phyloP scores from a whole-genome alignment of 2,797 vertebrate species.

The Sebastolobus altivelis region DNA sequence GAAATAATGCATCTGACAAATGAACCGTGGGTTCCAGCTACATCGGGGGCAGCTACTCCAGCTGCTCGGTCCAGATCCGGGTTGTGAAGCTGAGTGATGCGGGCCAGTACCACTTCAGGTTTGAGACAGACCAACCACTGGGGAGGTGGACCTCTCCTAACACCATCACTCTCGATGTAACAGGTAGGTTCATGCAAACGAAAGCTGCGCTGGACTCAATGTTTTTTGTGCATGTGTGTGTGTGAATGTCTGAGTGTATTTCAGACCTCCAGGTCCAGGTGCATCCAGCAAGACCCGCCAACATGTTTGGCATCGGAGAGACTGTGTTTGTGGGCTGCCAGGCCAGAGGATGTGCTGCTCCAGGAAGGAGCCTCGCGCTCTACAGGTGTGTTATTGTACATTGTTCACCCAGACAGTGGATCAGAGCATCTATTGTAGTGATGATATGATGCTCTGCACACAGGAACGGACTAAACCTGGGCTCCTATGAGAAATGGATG shows the following conservation, averaged over 20 bases:
- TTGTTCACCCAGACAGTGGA: neutral
- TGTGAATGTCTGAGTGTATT: constrained; percentile 26
- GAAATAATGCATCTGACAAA: neutral
- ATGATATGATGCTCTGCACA: neutral
- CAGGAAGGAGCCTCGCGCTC: constrained; percentile 80
- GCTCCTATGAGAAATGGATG: constrained; percentile 81
- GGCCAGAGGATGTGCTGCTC: constrained; percentile 83
- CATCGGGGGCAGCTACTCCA: constrained; percentile 82
- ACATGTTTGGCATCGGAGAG: constrained; percentile 84
- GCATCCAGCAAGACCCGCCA: constrained; percentile 78
- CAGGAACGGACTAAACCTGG: constrained; percentile 83
- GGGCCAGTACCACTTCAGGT: constrained; percentile 86
- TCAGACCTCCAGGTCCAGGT: constrained; percentile 86
- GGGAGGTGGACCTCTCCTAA: constrained; percentile 86
- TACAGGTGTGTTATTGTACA: constrained; percentile 71
- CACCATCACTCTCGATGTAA: constrained; percentile 81
- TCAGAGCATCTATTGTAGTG: neutral
- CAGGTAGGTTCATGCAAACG: constrained; percentile 64
- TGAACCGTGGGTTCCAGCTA: constrained; percentile 64
- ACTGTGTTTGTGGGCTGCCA: constrained; percentile 84
- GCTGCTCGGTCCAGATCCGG: constrained; percentile 85
- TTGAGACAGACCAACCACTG: constrained; percentile 83
- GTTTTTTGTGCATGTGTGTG: constrained; percentile 17
- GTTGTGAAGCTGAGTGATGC: constrained; percentile 82
- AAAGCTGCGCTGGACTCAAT: neutral